These are phyloP conservation scores for Nymphalis polychloros DNA, from an alignment of 2,888 invertebrate species.

Conservation along the genomic window DNA sequence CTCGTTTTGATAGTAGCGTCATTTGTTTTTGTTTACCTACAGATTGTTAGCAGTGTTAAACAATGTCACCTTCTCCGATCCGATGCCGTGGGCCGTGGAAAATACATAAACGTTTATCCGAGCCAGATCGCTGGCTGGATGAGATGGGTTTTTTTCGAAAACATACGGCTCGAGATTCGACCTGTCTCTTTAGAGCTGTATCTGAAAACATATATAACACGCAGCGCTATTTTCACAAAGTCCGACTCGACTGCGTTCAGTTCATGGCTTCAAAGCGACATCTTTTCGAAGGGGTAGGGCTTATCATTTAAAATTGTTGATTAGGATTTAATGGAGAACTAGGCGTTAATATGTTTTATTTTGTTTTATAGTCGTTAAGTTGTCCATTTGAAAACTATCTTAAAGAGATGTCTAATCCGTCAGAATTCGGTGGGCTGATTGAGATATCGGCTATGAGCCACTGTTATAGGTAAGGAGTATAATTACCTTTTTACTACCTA, in stretches of 20 bases:
- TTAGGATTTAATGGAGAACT: slow-evolving; percentile 4
- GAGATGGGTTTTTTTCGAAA: slow-evolving; percentile 91
- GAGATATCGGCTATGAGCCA: slow-evolving; percentile 88
- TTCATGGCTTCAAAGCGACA: slow-evolving; percentile 85
- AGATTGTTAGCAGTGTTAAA: slow-evolving; percentile 67
- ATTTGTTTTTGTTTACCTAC: slow-evolving; percentile 80
- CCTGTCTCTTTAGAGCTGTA: slow-evolving; percentile 93
- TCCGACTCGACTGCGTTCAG: slow-evolving; percentile 87
- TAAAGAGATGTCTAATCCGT: slow-evolving; percentile 85
- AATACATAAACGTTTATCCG: slow-evolving; percentile 74
- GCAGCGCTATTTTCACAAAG: slow-evolving; percentile 87
- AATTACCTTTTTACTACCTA: not conserved
- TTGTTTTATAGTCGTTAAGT: slow-evolving; percentile 81
- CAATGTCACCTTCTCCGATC: slow-evolving; percentile 75
- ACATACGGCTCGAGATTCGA: slow-evolving; percentile 93
- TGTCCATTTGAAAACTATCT: slow-evolving; percentile 85
- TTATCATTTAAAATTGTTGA: slow-evolving; percentile 40
- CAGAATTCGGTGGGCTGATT: slow-evolving; percentile 85
- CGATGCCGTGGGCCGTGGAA: slow-evolving; percentile 77
- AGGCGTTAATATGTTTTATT: slow-evolving; percentile 43
- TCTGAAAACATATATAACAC: slow-evolving; percentile 90
- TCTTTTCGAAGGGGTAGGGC: slow-evolving; percentile 83
- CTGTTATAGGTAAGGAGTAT: slow-evolving; percentile 83
- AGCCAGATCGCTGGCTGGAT: slow-evolving; percentile 89
- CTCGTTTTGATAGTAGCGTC: slow-evolving; percentile 52